Conservation (phyloP, 2,113 vertebrate species). For the Myotis brandtii region DNA sequence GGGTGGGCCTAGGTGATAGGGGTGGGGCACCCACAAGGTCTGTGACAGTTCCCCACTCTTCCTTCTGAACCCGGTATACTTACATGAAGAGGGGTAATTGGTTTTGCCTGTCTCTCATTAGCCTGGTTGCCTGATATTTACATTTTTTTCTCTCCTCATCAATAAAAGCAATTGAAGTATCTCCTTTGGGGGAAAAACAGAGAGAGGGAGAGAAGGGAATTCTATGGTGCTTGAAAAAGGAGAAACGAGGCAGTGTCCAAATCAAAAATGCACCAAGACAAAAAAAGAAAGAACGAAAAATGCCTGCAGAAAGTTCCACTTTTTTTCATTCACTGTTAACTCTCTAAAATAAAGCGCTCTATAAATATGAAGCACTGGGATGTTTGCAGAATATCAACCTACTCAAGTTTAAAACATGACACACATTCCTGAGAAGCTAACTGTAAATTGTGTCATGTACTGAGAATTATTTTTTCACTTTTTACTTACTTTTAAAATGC, state of each 20-base stretch:
- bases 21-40: neutral
- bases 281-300: constrained; percentile 45
- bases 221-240: constrained; percentile 43
- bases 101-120: constrained; percentile 69
- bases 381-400: constrained; percentile 67
- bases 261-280: constrained; percentile 67
- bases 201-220: constrained; percentile 35
- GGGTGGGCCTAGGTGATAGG: neutral
- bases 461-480: constrained; percentile 52
- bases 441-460: constrained; percentile 68
- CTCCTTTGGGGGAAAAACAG: constrained; percentile 19
- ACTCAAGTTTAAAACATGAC: constrained; percentile 76
- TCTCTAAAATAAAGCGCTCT: constrained; percentile 64
- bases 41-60: neutral
- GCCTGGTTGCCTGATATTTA: constrained; percentile 62
- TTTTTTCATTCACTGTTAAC: constrained; percentile 74
- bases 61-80: neutral
- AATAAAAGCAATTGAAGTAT: constrained; percentile 71
- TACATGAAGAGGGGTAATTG: neutral
- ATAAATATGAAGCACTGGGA: constrained; percentile 63
- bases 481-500: constrained; percentile 74
- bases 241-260: constrained; percentile 61
- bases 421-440: constrained; percentile 68
- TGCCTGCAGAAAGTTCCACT: constrained; percentile 43
- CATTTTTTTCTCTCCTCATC: constrained; percentile 57